Base-by-base conservation (phyloP, 2,888 invertebrate species). In the Ditylenchus weischeri region DNA sequence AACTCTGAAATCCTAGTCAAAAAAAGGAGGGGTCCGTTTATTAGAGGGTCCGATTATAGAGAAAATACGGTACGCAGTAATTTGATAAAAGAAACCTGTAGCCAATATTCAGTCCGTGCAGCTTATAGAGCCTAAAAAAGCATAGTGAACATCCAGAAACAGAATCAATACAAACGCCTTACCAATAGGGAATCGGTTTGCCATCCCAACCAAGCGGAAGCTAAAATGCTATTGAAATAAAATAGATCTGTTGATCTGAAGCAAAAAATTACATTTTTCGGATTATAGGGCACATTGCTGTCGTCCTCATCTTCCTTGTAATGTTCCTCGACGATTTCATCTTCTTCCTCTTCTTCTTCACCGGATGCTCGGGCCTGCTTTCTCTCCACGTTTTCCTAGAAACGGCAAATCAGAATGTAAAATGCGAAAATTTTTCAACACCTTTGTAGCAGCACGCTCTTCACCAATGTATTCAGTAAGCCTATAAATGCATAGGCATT, bases 231-330 rank as follows among this genome's bases (percentile, higher is more conserved):
- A 15, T 29, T 1, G n/a, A 23, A 5, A 54, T 54, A 7, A 1
- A 10, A 23, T 54, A 23, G 1, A 54, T 15, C 2, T 10, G n/a
- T 54, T 13, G 10, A 7, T 15, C 23, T 8, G 7, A 54, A 54
- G 54, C 29, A 43, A 43, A 43, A 43, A 43, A 43, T 10, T 66
- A 99, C 86, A 86, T 99, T 99, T 86, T 99, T 99, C 0, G 98
- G 98, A 86, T 99, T 99, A 84, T 98, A 98, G 0, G 96, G 96
- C 47, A 96, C 92, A 82, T 94, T 93, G 72, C 93, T 92, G 63
- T 87, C 87, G 76, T 92, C 92, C 38, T 85, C 86, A 23, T 84
- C 84, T 47, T 84, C 83, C 18, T 82, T 81, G 65, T 65, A 83
- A 58, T 77, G 76, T 35, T 77, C 77, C 43, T 85, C 85, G 38